Evolutionary conservation across 2,113 vertebrate genomes (phyloP).

Genomic region (Neoarius graeffei): DNA sequence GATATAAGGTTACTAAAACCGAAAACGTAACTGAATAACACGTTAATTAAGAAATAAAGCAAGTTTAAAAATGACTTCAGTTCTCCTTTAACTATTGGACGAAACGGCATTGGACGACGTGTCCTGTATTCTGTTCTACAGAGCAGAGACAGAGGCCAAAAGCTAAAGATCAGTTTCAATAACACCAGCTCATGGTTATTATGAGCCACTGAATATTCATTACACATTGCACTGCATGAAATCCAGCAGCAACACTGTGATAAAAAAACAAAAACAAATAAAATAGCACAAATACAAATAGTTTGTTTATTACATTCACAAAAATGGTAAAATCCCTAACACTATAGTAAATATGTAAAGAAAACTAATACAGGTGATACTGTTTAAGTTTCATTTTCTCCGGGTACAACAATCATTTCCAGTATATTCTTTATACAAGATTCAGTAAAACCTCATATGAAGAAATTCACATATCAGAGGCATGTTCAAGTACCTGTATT

Average conservation of each 20-base stretch:
- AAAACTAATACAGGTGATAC: no score
- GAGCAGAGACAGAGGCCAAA: constrained; percentile 10
- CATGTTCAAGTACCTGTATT: background rate
- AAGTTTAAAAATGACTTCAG: no score
- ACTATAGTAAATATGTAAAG: background rate
- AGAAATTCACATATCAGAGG: background rate
- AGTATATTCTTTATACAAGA: background rate
- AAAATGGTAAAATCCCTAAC: background rate
- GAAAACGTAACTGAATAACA: no score
- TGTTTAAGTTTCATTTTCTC: background rate
- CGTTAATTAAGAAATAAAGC: no score
- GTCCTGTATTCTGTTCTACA: no score
- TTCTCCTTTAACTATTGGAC: no score
- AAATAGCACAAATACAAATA: background rate
- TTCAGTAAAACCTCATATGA: background rate
- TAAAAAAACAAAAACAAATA: background rate
- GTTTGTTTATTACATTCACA: background rate
- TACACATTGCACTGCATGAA: background rate
- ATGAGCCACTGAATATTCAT: constrained; percentile 34
- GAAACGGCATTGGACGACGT: no score
- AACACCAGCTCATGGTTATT: constrained; percentile 22
- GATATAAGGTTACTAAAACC: no score
- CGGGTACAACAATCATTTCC: background rate
- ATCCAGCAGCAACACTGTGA: background rate
- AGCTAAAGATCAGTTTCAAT: constrained; percentile 21